Evolutionary conservation across 2,888 invertebrate genomes (phyloP).

Genomic region (Agrenia bidenticulata): DNA sequence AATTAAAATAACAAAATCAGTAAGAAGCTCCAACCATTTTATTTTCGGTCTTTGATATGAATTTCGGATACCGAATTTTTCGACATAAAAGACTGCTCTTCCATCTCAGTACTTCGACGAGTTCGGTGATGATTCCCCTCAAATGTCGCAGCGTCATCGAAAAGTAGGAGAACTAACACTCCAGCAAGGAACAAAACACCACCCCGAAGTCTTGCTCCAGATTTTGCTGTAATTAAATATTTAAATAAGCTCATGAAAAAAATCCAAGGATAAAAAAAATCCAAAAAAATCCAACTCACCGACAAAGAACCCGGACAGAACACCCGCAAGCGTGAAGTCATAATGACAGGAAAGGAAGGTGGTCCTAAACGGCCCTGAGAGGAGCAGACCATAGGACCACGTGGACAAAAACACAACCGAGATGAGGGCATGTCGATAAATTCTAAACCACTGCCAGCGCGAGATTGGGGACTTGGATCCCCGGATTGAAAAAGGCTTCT

Average conservation of each 20-base stretch:
- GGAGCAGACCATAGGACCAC: conserved; percentile 42
- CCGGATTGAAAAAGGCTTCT: conserved; percentile 35
- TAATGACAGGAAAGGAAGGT: conserved; percentile 42
- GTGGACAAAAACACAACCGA: conserved; percentile 33
- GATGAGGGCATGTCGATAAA: conserved; percentile 37
- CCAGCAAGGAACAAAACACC: conserved; percentile 42
- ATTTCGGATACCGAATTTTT: conserved; percentile 33
- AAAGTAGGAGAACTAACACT: conserved; percentile 36
- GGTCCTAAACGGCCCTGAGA: conserved; percentile 46
- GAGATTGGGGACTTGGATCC: conserved; percentile 26
- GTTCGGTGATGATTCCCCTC: conserved; percentile 11
- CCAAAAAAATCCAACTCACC: no score
- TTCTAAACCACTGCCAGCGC: conserved; percentile 38
- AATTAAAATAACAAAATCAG: not conserved
- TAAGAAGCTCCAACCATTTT: conserved; percentile 10
- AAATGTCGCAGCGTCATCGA: conserved; percentile 25
- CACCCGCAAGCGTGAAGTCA: conserved; percentile 45
- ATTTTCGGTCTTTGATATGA: no score
- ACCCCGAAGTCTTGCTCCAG: conserved; percentile 43
- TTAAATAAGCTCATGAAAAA: not conserved
- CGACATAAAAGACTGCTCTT: conserved; percentile 33
- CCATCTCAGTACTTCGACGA: conserved; percentile 6
- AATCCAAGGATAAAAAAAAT: no score
- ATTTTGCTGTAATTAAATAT: conserved; percentile 45
- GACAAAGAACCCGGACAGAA: conserved; percentile 43